Percentiles rank a stretch among this genome's conserved stretches.
phyloP scores from a whole-genome alignment of 2,113 vertebrate species.

The Odobenus rosmarus region DNA sequence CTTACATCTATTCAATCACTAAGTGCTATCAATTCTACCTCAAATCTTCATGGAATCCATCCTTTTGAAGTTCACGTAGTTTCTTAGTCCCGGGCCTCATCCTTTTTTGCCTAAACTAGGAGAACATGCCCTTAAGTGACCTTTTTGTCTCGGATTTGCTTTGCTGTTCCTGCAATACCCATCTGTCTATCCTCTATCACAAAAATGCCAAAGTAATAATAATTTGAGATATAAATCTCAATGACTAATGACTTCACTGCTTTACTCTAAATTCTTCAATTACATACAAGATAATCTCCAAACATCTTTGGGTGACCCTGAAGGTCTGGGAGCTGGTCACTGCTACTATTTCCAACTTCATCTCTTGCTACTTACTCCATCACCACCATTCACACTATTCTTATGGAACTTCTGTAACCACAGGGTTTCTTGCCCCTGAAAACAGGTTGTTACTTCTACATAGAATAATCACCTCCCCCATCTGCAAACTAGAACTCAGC shows the following conservation, averaged over 20 bases:
- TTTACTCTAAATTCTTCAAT: conserved; percentile 1
- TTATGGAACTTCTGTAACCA: neutral
- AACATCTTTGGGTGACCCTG: neutral
- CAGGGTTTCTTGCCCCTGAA: neutral
- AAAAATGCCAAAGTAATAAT: neutral
- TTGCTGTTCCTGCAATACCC: neutral
- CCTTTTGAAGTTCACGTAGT: neutral
- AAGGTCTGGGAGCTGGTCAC: neutral
- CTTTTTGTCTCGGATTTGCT: neutral
- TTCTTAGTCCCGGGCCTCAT: neutral
- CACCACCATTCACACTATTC: neutral
- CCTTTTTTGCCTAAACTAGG: neutral
- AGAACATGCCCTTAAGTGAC: neutral
- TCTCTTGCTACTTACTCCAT: neutral
- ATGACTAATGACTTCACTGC: neutral
- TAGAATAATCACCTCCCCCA: neutral
- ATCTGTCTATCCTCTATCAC: neutral
- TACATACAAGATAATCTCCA: neutral
- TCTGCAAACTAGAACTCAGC: neutral
- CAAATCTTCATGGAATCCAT: neutral
- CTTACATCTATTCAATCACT: neutral
- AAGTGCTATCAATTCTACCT: neutral
- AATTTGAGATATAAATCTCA: neutral
- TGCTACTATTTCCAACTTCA: neutral
- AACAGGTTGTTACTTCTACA: neutral